phyloP scores from a whole-genome alignment of 2,113 vertebrate genomes.

The Mionectes macconnelli region DNA sequence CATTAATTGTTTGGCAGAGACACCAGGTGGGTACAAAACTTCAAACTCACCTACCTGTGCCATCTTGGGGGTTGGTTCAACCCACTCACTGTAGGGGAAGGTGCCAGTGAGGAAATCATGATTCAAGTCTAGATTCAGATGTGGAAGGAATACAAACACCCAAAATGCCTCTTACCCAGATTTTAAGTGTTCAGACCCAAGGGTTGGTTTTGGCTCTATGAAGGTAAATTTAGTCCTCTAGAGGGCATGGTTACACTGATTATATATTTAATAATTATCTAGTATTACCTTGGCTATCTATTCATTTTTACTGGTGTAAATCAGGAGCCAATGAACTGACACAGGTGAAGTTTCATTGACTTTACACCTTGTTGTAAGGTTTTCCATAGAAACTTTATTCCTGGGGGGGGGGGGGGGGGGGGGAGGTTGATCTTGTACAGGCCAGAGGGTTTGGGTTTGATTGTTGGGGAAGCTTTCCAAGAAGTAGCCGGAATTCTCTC shows the following conservation, averaged over 20 bases:
- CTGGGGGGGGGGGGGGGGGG: no score
- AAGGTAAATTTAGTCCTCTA: slow-evolving; percentile 60
- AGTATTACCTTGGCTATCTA: not conserved
- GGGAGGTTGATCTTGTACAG: rapidly evolving
- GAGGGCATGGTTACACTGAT: slow-evolving; percentile 67
- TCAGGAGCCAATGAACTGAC: not conserved
- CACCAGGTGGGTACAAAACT: not conserved
- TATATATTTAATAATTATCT: slow-evolving; percentile 64
- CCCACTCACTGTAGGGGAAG: no score
- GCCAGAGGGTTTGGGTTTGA: not conserved
- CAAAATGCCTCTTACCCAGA: not conserved
- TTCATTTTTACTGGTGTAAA: not conserved
- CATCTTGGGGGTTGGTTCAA: not conserved
- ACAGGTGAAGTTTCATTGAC: not conserved
- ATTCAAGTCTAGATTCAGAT: not conserved
- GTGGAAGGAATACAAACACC: not conserved
- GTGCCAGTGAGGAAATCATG: rapidly evolving
- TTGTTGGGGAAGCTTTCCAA: not conserved
- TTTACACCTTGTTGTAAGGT: not conserved
- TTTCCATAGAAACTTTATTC: not conserved
- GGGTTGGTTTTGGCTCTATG: not conserved
- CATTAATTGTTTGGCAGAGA: not conserved
- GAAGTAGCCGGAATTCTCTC: not conserved
- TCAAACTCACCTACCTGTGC: not conserved
- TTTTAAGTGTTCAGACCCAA: not conserved